phyloP scores from a whole-genome alignment of 2,797 vertebrate genomes.

The Myotis findleyi region DNA sequence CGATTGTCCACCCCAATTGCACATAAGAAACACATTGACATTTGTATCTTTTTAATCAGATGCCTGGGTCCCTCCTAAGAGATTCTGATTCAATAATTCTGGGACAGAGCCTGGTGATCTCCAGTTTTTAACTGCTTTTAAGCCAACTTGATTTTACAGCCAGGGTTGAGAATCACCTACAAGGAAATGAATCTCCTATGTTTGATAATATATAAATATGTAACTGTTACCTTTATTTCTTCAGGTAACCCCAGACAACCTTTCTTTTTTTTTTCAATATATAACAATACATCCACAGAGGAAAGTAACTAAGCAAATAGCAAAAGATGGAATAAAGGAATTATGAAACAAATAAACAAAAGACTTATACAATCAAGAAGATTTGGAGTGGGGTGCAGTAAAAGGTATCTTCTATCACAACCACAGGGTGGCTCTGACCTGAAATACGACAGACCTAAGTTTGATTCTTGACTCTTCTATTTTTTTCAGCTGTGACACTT shows the following conservation, averaged over 20 bases:
- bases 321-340: neutral
- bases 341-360: neutral
- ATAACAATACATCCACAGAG: neutral
- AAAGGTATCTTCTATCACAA: neutral
- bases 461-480: neutral
- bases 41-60: neutral
- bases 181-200: neutral
- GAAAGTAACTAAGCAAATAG: neutral
- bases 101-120: neutral
- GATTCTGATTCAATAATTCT: neutral
- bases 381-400: neutral
- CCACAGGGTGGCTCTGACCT: neutral
- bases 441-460: neutral
- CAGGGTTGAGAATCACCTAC: neutral
- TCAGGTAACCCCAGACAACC: neutral
- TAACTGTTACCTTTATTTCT: neutral
- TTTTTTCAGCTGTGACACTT: neutral
- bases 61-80: neutral
- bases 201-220: too few species aligned
- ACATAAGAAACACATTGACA: neutral
- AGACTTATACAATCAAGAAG: neutral
- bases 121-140: neutral
- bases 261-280: neutral
- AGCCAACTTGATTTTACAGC: neutral
- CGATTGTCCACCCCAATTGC: neutral